Conservation (phyloP, 92 coral and sea anemone genomes). For the Zoanthus sansibaricus region DNA sequence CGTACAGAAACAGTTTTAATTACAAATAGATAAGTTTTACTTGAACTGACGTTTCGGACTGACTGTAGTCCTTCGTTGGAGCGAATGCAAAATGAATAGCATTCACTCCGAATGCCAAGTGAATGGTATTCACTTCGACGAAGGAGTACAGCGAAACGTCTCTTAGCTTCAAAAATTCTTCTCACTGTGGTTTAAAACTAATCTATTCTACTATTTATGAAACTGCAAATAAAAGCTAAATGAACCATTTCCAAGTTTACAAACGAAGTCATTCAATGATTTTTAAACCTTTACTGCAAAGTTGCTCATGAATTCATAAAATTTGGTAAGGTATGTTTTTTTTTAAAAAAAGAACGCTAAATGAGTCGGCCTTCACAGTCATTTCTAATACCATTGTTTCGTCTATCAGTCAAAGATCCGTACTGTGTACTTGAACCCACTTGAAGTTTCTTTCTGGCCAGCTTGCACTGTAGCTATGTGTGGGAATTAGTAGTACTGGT, state of each 20-base stretch:
- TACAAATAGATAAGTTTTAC: too few species aligned
- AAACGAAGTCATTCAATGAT: background rate
- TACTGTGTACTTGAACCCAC: constrained; percentile 28
- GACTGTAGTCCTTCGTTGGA: background rate
- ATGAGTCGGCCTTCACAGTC: background rate
- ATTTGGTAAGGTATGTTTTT: background rate
- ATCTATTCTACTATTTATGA: too few species aligned
- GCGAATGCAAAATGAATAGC: background rate
- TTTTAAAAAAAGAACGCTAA: background rate
- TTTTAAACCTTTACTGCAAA: background rate
- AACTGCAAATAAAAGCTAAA: too few species aligned
- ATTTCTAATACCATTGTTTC: constrained; percentile 18
- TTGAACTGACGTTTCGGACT: too few species aligned
- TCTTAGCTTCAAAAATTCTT: too few species aligned
- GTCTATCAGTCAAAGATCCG: constrained; percentile 21
- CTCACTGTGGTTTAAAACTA: too few species aligned
- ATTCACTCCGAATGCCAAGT: too few species aligned
- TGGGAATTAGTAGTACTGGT: background rate
- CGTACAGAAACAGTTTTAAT: too few species aligned
- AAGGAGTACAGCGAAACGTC: too few species aligned
- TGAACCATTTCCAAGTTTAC: background rate
- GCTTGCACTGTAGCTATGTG: background rate
- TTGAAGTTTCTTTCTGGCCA: background rate
- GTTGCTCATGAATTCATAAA: background rate
- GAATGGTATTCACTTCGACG: too few species aligned